Conservation (phyloP, 2,797 vertebrate species). For the Echiichthys vipera region DNA sequence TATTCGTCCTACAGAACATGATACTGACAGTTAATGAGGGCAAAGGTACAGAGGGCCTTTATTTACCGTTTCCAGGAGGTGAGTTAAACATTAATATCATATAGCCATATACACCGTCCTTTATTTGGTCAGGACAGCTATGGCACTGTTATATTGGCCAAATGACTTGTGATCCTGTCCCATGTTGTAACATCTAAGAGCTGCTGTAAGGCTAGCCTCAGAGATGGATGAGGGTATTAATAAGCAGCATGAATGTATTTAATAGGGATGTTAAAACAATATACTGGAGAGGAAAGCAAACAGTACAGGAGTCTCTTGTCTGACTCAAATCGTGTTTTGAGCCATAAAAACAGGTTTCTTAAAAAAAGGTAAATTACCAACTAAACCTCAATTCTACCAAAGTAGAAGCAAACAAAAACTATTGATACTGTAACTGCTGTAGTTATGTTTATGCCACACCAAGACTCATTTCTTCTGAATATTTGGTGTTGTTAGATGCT, state of each 20-base stretch:
- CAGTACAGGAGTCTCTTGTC: background rate
- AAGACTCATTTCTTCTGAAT: constrained; percentile 9
- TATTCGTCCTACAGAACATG: constrained; percentile 13
- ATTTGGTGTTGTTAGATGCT: no score
- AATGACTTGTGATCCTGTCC: constrained; percentile 21
- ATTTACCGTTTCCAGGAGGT: constrained; percentile 35
- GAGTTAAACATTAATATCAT: constrained; percentile 57
- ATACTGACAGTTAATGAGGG: constrained; percentile 37
- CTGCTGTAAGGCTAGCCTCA: constrained; percentile 6
- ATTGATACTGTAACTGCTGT: background rate
- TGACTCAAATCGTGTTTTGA: background rate
- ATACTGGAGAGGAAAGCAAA: constrained; percentile 28
- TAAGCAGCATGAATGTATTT: constrained; percentile 23
- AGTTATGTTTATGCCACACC: background rate
- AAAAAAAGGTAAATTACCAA: background rate
- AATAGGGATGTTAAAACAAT: constrained; percentile 23
- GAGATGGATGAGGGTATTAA: constrained; percentile 16
- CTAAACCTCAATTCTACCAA: background rate
- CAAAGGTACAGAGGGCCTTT: constrained; percentile 26
- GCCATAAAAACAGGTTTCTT: constrained; percentile 2
- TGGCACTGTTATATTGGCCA: constrained; percentile 30
- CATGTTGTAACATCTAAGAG: constrained; percentile 1
- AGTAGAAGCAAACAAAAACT: constrained; percentile 12
- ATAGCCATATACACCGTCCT: constrained; percentile 11
- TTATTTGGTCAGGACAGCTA: constrained; percentile 20